Evolutionary conservation across 2,888 invertebrate genomes (phyloP), one percentile per base, ranked within the genome.

Genomic region (Ichneumoninae sp.): DNA sequence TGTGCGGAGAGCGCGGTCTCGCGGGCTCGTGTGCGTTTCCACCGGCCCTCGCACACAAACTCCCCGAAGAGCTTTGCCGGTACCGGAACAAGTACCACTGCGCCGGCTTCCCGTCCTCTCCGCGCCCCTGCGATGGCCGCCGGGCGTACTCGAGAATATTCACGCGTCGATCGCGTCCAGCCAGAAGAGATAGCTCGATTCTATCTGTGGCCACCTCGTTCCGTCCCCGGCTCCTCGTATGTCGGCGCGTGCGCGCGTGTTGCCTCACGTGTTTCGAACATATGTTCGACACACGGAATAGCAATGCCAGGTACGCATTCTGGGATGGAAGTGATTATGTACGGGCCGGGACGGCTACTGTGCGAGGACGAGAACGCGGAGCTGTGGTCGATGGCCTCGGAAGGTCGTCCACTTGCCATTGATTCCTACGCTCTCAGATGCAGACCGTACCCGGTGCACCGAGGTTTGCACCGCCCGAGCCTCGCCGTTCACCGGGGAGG

Each of bases 361-460:
- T 26, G 36, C 50, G 62, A 33, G 40, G 76, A 44, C 36, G 50
- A 57, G 70, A 82, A 80, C 50, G 54, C 57, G 44, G 52, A 68
- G 30, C 19, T 30, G 72, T 90, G 89, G 89, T 90, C 89, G 89
- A 87, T 89, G 89, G 87, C 90, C 89, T 89, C 78, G 81, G 87
- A 90, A 90, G 88, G 89, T 84, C 88, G 87, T 86, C 88, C 84
- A 87, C 87, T 89, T 86, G 80, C 82, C 89, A 88, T 88, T 88
- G 87, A 89, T 88, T 89, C 87, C 86, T 88, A 47, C 75, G 68
- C 79, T 78, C 78, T 44, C 65, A 44, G 44, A 54, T 54, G 52
- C 52, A 76, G 52, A 54, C 22, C 36, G 26, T 30, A 16, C 50
- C 50, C 50, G 19, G 40, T 26, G 22, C 71, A 22, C 72, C 13